A percentile compares a stretch with the other conserved stretches of the same genome.
Evolutionary conservation across 1,140 invertebrate genomes (phyloP).

Genomic region (Brachionus calyciflorus): DNA sequence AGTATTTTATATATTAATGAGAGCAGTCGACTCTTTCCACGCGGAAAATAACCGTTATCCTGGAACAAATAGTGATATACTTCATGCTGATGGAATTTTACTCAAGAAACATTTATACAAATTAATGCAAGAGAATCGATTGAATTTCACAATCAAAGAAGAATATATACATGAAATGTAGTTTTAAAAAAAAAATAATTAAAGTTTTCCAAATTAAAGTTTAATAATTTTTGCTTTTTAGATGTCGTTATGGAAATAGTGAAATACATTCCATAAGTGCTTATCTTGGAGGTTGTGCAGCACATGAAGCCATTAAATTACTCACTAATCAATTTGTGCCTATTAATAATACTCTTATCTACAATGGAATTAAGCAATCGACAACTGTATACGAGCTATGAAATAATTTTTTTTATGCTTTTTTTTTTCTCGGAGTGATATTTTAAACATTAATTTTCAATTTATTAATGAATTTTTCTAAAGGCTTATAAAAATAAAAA

Average conservation of each 20-base stretch:
- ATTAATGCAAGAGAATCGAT: conserved; percentile 79
- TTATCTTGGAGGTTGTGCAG: conserved; percentile 83
- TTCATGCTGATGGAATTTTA: conserved; percentile 82
- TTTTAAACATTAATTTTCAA: neutral
- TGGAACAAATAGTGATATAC: conserved; percentile 78
- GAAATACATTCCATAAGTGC: conserved; percentile 93
- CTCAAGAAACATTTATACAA: conserved; percentile 75
- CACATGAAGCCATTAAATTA: conserved; percentile 96
- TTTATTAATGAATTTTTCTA: too few relatives aligned
- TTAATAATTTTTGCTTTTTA: conserved; percentile 21
- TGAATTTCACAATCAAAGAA: conserved; percentile 72
- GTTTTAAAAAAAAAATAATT: conserved; percentile 48
- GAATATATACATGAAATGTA: conserved; percentile 89
- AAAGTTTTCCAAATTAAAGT: neutral
- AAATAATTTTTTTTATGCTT: neutral
- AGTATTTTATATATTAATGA: conserved; percentile 82
- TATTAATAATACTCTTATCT: conserved; percentile 89
- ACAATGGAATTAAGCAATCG: conserved; percentile 80
- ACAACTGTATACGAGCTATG: conserved; percentile 35
- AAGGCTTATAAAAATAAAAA: too few relatives aligned
- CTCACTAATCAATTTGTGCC: conserved; percentile 93
- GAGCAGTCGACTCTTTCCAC: conserved; percentile 84
- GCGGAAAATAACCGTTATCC: conserved; percentile 83
- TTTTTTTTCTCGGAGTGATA: neutral
- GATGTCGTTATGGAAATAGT: conserved; percentile 76